Conservation (phyloP, 2,797 vertebrate species). For the Lutjanus argentimaculatus region DNA sequence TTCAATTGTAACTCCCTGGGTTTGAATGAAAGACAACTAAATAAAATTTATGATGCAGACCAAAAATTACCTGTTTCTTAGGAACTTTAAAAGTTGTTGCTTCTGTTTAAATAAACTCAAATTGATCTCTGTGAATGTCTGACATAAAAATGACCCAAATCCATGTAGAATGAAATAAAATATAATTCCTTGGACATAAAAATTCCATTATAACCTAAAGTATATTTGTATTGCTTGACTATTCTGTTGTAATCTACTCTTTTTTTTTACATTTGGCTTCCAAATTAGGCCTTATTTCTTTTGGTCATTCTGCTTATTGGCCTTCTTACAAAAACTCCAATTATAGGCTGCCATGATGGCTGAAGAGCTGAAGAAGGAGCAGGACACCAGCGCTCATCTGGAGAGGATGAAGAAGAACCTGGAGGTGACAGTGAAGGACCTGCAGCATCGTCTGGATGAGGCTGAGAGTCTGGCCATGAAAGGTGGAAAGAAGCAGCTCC, state of each 20-base stretch:
- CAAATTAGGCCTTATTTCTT: no score
- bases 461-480: slow-evolving; percentile 93
- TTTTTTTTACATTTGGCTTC: background rate
- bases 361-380: slow-evolving; percentile 94
- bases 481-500: slow-evolving; percentile 93
- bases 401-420: slow-evolving; percentile 94
- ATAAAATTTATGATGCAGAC: background rate
- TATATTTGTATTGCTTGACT: background rate
- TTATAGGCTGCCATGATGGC: slow-evolving; percentile 94
- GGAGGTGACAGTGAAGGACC: slow-evolving; percentile 91
- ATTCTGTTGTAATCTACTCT: background rate
- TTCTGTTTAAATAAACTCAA: background rate
- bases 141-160: background rate
- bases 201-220: background rate
- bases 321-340: background rate
- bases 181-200: background rate
- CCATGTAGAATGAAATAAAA: background rate
- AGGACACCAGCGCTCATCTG: slow-evolving; percentile 93
- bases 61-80: background rate
- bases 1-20: background rate
- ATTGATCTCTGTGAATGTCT: background rate
- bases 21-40: background rate
- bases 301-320: background rate
- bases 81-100: background rate
- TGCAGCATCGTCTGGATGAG: slow-evolving; percentile 91